phyloP scores from a whole-genome alignment of 2,797 vertebrate genomes.

The Phalanger gymnotis region DNA sequence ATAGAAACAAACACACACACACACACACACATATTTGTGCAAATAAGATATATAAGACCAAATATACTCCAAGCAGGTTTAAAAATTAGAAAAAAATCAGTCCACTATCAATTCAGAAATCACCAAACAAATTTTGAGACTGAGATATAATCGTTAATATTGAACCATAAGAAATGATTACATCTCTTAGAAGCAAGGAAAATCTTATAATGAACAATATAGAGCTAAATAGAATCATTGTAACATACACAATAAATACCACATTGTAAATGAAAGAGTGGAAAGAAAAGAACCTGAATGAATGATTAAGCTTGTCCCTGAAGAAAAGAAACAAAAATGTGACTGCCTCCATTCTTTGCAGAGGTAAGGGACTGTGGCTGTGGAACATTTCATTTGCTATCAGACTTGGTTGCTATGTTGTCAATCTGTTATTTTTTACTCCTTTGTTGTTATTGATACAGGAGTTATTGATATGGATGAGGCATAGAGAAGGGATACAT shows the following conservation, averaged over 20 bases:
- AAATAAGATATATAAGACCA: neutral
- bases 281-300: neutral
- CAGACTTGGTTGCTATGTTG: no score
- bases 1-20: neutral
- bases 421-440: no score
- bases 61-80: neutral
- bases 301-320: neutral
- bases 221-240: neutral
- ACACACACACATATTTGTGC: neutral
- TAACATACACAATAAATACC: neutral
- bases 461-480: no score
- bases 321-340: no score
- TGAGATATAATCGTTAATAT: neutral
- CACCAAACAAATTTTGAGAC: neutral
- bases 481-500: no score
- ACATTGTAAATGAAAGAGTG: neutral
- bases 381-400: no score
- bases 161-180: neutral
- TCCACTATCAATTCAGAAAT: neutral
- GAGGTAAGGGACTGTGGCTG: no score
- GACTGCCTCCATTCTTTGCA: no score
- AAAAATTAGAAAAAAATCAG: neutral
- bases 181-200: neutral
- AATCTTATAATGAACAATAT: neutral
- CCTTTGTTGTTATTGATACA: no score